Evolutionary conservation across 2,113 vertebrate genomes (phyloP), one percentile per base, ranked within the genome.

Genomic region (Ursus arctos): DNA sequence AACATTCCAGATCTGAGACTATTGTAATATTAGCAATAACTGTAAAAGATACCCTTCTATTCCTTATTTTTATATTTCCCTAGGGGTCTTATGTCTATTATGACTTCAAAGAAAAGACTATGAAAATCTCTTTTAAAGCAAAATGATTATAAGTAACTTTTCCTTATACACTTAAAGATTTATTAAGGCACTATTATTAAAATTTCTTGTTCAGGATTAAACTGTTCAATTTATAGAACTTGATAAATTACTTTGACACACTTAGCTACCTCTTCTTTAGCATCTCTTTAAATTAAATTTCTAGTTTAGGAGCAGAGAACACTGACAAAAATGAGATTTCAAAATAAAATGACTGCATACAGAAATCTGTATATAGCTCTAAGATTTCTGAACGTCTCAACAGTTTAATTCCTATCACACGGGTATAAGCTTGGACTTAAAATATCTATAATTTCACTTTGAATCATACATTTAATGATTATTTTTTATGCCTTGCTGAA

Each of bases 241-340:
- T 97, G 84, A 94, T 90, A 96, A 95, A 94, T 97, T 96, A 88
- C 63, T 90, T 94, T 95, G 83, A 94, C 88, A 92, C 36, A 91
- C 47, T 92, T 97, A 95, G 28, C 36, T 65, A 84, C 65, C 21
- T 90, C 53, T 95, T 87, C 63, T 79, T 92, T 92, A 97, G 43
- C n/a, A 81, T 89, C 13, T 95, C 22, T 79, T 94, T 76, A 94
- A 89, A 94, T 77, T 85, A 94, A 91, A 95, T 2, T 77, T 93
- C 85, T 91, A 91, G 26, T 94, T 96, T 63, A 80, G 96, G 83
- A 96, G 21, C 59, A 88, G 43, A 95, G 43, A 92, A 92, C 33
- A 81, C 14, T 92, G 80, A 85, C 11, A 94, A 98, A 96, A 95
- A 71, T 72, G 57, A 95, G 51, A 87, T 57, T 87, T 94, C 77